Evolutionary conservation across 2,113 vertebrate genomes (phyloP), one percentile per base, ranked within the genome.

Genomic region (Elaphurus davidianus): DNA sequence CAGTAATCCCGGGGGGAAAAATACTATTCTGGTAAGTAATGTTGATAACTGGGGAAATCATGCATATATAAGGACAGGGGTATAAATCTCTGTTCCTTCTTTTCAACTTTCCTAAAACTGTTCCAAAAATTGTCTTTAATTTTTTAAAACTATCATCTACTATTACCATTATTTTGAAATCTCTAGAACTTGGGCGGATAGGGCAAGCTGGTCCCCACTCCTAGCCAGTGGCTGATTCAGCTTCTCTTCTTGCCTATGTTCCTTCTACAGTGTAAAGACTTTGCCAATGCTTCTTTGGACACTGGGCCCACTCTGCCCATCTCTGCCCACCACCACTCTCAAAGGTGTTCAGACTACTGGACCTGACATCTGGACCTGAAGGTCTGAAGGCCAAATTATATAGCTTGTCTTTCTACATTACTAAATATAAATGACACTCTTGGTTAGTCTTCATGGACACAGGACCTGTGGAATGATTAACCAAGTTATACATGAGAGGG

Each of bases 181-280:
- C 74, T 71, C 13, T 30, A 79, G 19, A 45, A 47, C 12, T 25
- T 55, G 40, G 9, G 16, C 3, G 1, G 10, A 50, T 28, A 87
- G 7, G 78, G 17, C 6, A 52, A 54, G 4, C 13, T 82, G 19
- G 7, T 13, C 7, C 16, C 3, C 1, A 84, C 30, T 52, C 79
- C 79, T 7, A 52, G 30, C 28, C 78, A 52, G 47, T 52, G 78
- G 17, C 78, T 33, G 78, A 12, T n/a, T 81, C 30, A 5, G 5
- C 47, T 52, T 81, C 30, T 50, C 15, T 8, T 23, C 8, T 55
- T 8, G 1, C 14, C 43, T 13, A 5, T 60, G 27, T 2, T 64
- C 47, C 23, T 25, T 57, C 36, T 4, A 1, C 1, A 1, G 4
- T 2, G 11, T 47, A 12, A 59, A 50, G 3, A 14, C 19, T 54